phyloP scores from a whole-genome alignment of 2,888 invertebrate species.

The Blastobasis lacticolella region DNA sequence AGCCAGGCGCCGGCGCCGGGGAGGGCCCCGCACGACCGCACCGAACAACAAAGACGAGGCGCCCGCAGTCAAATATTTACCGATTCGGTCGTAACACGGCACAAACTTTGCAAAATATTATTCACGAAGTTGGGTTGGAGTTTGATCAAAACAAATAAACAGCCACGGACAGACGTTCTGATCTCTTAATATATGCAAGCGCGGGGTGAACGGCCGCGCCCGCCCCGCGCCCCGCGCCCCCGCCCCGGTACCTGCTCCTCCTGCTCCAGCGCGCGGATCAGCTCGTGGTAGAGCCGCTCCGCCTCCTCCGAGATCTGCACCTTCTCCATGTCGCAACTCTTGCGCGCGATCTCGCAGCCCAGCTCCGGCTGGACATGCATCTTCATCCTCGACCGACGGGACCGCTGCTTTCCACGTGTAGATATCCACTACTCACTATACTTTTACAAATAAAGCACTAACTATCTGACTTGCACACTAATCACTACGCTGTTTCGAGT shows the following conservation, averaged over 20 bases:
- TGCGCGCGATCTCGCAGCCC: slow-evolving; percentile 50
- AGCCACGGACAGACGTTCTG: neutral
- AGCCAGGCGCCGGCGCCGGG: too few species aligned
- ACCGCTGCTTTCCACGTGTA: neutral
- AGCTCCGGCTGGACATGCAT: slow-evolving; percentile 64
- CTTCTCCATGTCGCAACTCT: slow-evolving; percentile 48
- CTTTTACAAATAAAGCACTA: slow-evolving; percentile 7
- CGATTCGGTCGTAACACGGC: neutral
- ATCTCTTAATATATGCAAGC: neutral
- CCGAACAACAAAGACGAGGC: too few species aligned
- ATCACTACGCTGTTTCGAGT: neutral
- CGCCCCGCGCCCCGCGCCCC: neutral
- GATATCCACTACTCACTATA: slow-evolving; percentile 15
- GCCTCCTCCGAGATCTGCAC: slow-evolving; percentile 65
- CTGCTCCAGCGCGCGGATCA: slow-evolving; percentile 62
- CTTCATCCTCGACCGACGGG: slow-evolving; percentile 29
- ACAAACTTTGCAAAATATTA: slow-evolving; percentile 11
- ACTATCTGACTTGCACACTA: neutral
- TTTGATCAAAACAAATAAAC: neutral
- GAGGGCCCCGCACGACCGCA: too few species aligned
- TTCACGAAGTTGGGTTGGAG: slow-evolving; percentile 4
- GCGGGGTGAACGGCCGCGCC: neutral
- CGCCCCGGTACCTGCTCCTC: slow-evolving; percentile 56
- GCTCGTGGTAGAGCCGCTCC: slow-evolving; percentile 68
- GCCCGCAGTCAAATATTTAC: too few species aligned